These are phyloP conservation scores for Proteles cristata DNA, from an alignment of 2,113 vertebrate species.

Conservation along the genomic window DNA sequence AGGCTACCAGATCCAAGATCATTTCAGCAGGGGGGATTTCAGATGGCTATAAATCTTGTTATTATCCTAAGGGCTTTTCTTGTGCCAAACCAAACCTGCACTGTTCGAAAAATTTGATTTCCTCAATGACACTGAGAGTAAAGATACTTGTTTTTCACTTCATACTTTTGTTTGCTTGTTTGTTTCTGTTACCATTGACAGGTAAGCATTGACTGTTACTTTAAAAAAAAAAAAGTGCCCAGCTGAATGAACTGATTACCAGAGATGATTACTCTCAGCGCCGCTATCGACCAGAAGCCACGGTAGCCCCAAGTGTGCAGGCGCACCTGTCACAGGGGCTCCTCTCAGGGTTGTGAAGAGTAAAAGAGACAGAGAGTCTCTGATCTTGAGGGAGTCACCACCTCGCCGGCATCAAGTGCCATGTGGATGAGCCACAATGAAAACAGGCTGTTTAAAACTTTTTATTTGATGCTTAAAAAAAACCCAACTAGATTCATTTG, in stretches of 20 bases:
- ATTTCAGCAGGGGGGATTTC: constrained; percentile 16
- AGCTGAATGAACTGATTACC: not conserved
- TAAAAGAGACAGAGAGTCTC: not conserved
- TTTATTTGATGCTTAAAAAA: not conserved
- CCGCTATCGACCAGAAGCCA: not conserved
- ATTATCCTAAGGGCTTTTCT: not conserved
- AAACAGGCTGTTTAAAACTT: not conserved
- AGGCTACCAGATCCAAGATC: not conserved
- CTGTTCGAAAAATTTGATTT: not conserved
- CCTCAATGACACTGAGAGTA: not conserved
- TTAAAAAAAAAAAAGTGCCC: not conserved
- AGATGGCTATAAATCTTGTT: not conserved
- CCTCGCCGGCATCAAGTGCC: accelerated
- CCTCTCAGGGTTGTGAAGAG: not conserved
- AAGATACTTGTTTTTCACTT: not conserved
- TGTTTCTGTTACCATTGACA: not conserved
- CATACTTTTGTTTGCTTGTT: not conserved
- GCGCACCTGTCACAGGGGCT: not conserved
- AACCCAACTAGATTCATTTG: too few relatives aligned
- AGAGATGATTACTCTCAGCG: not conserved
- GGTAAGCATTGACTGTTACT: not conserved
- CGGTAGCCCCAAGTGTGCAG: not conserved
- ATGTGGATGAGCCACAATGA: too few relatives aligned
- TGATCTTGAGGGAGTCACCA: not conserved
- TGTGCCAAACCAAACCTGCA: not conserved